phyloP scores from a whole-genome alignment of 2,797 vertebrate species.

The Acipenser oxyrinchus region DNA sequence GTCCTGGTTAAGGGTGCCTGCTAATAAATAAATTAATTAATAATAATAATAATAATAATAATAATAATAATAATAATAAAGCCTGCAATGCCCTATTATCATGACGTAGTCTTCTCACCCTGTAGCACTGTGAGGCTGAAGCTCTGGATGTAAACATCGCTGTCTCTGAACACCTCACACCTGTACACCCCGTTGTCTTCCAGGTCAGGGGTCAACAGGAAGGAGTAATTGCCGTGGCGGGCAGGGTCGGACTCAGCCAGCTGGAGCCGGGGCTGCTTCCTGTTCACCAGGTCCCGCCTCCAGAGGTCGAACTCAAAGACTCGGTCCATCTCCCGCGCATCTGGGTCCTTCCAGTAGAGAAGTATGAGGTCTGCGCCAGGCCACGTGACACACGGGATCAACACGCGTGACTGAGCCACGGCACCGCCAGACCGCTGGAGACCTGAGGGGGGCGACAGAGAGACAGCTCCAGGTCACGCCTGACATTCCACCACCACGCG shows the following conservation, averaged over 20 bases:
- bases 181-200: slow-evolving; percentile 47
- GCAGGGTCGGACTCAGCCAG: slow-evolving; percentile 31
- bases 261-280: slow-evolving; percentile 20
- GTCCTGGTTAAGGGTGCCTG: too few species aligned
- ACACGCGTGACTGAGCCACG: slow-evolving; percentile 26
- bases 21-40: too few species aligned
- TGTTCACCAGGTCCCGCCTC: slow-evolving; percentile 31
- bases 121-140: slow-evolving; percentile 51
- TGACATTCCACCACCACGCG: too few species aligned
- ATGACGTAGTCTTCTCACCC: slow-evolving; percentile 37
- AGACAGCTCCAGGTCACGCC: not conserved
- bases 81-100: too few species aligned
- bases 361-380: slow-evolving; percentile 47
- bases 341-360: slow-evolving; percentile 43
- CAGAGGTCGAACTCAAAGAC: slow-evolving; percentile 52
- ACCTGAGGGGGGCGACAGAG: slow-evolving; percentile 26
- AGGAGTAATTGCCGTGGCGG: slow-evolving; percentile 45
- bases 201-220: slow-evolving; percentile 38
- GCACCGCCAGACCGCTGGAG: slow-evolving; percentile 19
- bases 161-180: slow-evolving; percentile 50
- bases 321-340: not conserved
- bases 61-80: too few species aligned
- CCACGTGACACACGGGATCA: slow-evolving; percentile 36
- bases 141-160: slow-evolving; percentile 31
- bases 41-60: too few species aligned